These are phyloP conservation scores for Amaurobius ferox DNA, from an alignment of 2,888 invertebrate species.

Conservation along the genomic window DNA sequence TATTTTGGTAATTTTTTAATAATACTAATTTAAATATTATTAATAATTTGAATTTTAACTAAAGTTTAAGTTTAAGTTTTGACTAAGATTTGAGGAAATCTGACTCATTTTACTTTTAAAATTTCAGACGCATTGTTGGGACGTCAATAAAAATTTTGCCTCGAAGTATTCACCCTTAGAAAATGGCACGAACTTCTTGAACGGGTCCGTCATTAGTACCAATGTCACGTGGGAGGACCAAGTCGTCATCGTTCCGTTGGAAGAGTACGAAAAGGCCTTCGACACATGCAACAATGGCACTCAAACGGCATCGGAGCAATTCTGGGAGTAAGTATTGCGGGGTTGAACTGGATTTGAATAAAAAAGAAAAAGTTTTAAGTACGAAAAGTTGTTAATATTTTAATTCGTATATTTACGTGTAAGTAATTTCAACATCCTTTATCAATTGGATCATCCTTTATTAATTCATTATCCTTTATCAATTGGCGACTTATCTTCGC, in stretches of 20 bases:
- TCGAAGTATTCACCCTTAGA: not conserved
- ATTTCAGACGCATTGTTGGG: constrained; percentile 42
- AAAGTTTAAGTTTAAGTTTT: no score
- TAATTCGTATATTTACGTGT: no score
- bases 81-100: no score
- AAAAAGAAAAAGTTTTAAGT: no score
- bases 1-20: no score
- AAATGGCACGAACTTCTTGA: not conserved
- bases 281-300: constrained; percentile 38
- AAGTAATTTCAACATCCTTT: no score
- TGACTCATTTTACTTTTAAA: not conserved
- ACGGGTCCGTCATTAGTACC: not conserved
- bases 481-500: no score
- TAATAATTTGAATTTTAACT: no score
- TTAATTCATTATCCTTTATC: no score
- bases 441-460: no score
- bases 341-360: not conserved
- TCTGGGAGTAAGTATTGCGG: constrained; percentile 77
- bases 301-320: constrained; percentile 76
- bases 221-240: constrained; percentile 33
- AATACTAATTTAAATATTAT: no score
- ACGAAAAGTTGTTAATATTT: no score
- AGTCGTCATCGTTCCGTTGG: not conserved
- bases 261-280: constrained; percentile 26
- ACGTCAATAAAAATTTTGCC: constrained; percentile 17